Conservation (phyloP, 1,140 invertebrate genomes). For the Trachelipus rathkii region DNA sequence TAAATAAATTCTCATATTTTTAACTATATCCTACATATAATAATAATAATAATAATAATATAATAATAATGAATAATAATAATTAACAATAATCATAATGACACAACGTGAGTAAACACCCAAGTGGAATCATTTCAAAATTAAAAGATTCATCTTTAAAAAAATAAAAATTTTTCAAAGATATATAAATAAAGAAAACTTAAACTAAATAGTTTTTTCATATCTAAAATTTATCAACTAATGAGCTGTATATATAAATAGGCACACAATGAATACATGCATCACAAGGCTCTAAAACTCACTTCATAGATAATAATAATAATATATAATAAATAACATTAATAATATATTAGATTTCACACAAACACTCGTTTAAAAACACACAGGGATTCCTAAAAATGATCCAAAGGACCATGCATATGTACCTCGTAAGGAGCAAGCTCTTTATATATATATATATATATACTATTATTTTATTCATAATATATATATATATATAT, state of each 20-base stretch:
- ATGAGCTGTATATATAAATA: not conserved
- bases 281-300: not conserved
- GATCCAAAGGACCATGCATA: not conserved
- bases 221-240: not conserved
- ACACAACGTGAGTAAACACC: no score
- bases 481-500: constrained; percentile 27
- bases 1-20: no score
- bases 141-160: not conserved
- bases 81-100: not conserved
- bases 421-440: not conserved
- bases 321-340: no score
- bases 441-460: constrained; percentile 5
- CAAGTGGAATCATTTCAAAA: not conserved
- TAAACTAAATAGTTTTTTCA: not conserved
- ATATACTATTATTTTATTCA: constrained; percentile 17
- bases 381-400: not conserved
- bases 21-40: not conserved
- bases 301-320: not conserved
- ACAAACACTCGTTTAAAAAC: not conserved
- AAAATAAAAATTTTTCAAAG: not conserved
- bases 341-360: not conserved
- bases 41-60: constrained; percentile 7
- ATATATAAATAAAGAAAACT: not conserved
- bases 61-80: constrained; percentile 3
- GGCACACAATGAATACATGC: constrained; percentile 8